Evolutionary conservation across 2,888 invertebrate species (phyloP).

Genomic region (Eilema depressum): DNA sequence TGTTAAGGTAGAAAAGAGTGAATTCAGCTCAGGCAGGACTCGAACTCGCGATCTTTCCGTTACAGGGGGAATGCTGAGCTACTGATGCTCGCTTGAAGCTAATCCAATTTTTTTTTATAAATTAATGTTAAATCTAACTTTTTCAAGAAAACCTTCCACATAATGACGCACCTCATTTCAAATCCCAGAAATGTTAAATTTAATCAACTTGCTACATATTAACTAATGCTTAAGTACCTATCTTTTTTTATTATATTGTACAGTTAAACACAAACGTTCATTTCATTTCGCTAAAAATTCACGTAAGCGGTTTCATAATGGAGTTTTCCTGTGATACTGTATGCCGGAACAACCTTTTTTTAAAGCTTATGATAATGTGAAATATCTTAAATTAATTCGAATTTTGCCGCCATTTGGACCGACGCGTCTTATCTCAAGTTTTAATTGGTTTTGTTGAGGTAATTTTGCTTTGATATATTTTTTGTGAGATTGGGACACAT

Average conservation of each 20-base stretch:
- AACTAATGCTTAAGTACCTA: constrained; percentile 47
- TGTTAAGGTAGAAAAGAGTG: too few relatives aligned
- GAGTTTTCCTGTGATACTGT: constrained; percentile 56
- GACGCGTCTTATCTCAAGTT: constrained; percentile 41
- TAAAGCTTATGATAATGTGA: constrained; percentile 60
- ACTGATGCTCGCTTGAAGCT: too few relatives aligned
- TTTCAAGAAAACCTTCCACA: constrained; percentile 13
- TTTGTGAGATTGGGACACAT: constrained; percentile 15
- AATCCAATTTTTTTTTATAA: too few relatives aligned
- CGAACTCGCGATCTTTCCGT: too few relatives aligned
- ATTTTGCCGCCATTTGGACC: constrained; percentile 55
- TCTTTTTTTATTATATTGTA: constrained; percentile 45
- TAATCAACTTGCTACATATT: constrained; percentile 40
- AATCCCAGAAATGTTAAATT: constrained; percentile 41
- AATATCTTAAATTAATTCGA: constrained; percentile 59
- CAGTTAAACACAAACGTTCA: constrained; percentile 48
- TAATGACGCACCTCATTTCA: constrained; percentile 18
- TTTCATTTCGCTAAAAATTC: constrained; percentile 54
- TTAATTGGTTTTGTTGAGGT: constrained; percentile 42
- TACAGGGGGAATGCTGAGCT: too few relatives aligned
- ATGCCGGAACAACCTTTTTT: constrained; percentile 57
- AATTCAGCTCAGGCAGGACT: too few relatives aligned
- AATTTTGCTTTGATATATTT: constrained; percentile 16
- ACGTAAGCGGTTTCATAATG: constrained; percentile 57
- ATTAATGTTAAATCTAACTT: not conserved